Evolutionary conservation across 2,113 vertebrate species (phyloP), one percentile per base, ranked within the genome.

Genomic region (Argyrosomus japonicus): DNA sequence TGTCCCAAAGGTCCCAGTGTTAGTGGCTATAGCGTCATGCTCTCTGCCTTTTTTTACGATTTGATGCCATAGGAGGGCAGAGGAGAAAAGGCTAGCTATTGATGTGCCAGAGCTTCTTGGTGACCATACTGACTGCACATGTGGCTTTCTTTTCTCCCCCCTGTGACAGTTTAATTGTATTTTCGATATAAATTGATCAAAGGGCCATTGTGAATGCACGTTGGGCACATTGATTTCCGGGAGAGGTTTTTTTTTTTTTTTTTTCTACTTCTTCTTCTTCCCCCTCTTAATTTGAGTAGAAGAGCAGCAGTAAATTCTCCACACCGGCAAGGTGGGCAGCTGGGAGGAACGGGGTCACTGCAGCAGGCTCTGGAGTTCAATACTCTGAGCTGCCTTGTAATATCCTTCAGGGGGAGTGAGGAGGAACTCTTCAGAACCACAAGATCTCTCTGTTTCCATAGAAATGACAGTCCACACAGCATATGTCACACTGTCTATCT

Each of bases 181-280:
- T 91, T 91, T 91, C 92, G 8, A 95, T 95, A 90, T 78, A 90
- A 89, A 95, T 95, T 91, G 91, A 94, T 93, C 87, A 86, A 45
- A 81, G 76, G 80, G 81, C 80, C 78, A 74, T 93, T 85, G 91
- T 92, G 87, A 86, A 90, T 87, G 83, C 87, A 83, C 62, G 71
- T 88, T 53, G 87, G 84, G 80, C 82, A 86, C 85, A 93, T 93
- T 88, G 92, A 94, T 93, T 93, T 90, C 80, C 8, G 5, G 60
- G 72, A 84, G 77, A 68, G 68, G 19, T 76, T 79, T 91, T 85
- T 88, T 83, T 80, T 51, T 23, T 17, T 75, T 79, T 90, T 83
- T 88, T 82, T 78, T 48, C 21, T 19, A 14, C 13, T 40, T 40
- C 36, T 36, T 36, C 36, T 40, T 19, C 47, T 17, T 6, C 5